These are phyloP conservation scores for Nothobranchius furzeri DNA, from an alignment of 2,113 vertebrate genomes.

Conservation along the genomic window DNA sequence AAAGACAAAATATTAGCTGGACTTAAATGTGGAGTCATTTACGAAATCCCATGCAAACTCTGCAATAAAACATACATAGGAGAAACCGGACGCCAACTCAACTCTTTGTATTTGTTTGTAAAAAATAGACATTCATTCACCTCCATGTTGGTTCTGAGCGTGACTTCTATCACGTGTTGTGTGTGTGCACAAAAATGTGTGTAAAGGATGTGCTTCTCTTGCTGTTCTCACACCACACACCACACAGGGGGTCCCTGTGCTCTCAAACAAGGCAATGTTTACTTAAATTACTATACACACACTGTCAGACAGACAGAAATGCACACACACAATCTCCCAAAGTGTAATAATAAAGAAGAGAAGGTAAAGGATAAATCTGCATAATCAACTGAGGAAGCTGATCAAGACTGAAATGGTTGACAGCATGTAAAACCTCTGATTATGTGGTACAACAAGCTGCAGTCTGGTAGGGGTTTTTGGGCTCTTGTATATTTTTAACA, in stretches of 20 bases:
- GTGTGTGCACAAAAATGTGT: conserved; percentile 3
- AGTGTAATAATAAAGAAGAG: neutral
- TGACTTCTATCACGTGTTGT: conserved; percentile 10
- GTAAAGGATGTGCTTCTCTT: conserved; percentile 49
- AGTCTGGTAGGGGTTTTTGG: too few relatives aligned
- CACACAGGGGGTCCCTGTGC: conserved; percentile 54
- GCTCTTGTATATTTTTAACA: too few relatives aligned
- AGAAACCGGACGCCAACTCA: too few relatives aligned
- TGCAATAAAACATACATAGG: too few relatives aligned
- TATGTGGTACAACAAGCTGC: too few relatives aligned
- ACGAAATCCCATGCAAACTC: too few relatives aligned
- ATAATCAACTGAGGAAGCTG: conserved; percentile 5
- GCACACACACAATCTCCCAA: neutral
- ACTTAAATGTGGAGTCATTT: too few relatives aligned
- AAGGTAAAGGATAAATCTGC: conserved; percentile 16
- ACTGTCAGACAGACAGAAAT: conserved; percentile 18
- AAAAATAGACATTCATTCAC: conserved; percentile 29
- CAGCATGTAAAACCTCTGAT: neutral
- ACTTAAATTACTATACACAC: conserved; percentile 55
- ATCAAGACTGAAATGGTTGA: conserved; percentile 4
- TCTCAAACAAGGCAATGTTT: conserved; percentile 60
- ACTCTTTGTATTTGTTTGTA: conserved; percentile 4
- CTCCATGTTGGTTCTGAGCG: conserved; percentile 21
- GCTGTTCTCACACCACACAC: conserved; percentile 51
- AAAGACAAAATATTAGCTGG: too few relatives aligned